phyloP scores from a whole-genome alignment of 2,797 vertebrate genomes.

The Coccyzus lansbergi region DNA sequence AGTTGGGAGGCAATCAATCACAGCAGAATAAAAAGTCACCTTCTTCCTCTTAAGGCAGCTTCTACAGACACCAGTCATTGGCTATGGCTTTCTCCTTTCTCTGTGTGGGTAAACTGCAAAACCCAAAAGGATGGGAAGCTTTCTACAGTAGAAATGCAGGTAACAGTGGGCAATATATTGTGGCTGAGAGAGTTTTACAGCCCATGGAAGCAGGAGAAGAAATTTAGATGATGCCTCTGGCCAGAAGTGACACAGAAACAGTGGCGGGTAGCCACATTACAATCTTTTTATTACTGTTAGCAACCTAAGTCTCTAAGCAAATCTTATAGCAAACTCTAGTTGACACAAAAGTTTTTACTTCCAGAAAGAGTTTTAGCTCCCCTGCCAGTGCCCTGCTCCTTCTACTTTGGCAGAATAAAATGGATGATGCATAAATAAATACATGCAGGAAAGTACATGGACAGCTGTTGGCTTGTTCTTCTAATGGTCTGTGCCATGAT shows the following conservation, averaged over 20 bases:
- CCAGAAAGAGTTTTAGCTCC: neutral
- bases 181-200: neutral
- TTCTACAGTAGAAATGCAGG: neutral
- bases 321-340: neutral
- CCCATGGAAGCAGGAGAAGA: neutral
- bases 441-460: neutral
- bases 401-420: neutral
- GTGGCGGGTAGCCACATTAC: neutral
- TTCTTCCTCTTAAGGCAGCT: neutral
- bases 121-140: neutral
- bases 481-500: neutral
- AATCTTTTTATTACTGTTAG: neutral
- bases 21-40: neutral
- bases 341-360: neutral
- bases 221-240: neutral
- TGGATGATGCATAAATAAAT: neutral
- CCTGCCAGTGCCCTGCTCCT: fast-evolving
- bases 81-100: neutral
- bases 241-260: neutral
- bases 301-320: neutral
- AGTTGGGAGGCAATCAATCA: neutral
- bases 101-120: neutral
- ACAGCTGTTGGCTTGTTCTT: neutral
- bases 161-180: neutral
- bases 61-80: neutral